Percentiles rank a stretch among this genome's conserved stretches.
These are phyloP conservation scores for Chloroceryle amazona DNA, from an alignment of 2,797 vertebrate genomes.

Conservation along the genomic window DNA sequence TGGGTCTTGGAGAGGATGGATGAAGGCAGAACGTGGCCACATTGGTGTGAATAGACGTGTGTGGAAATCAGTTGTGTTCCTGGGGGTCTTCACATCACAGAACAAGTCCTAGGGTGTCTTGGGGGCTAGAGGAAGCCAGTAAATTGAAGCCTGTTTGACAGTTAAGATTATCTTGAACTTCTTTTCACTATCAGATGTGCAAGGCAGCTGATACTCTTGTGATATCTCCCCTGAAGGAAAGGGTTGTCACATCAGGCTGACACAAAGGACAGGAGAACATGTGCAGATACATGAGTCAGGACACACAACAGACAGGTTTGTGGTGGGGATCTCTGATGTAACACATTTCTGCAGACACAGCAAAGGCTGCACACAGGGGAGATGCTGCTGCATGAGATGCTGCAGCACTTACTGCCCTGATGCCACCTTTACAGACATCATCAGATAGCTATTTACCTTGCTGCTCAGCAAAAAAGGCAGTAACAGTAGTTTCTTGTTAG, in stretches of 20 bases:
- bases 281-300: background rate
- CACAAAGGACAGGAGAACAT: background rate
- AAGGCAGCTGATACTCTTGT: background rate
- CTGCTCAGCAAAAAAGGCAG: background rate
- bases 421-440: background rate
- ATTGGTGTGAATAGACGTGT: rapidly evolving
- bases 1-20: background rate
- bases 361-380: background rate
- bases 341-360: background rate
- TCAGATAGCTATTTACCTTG: background rate
- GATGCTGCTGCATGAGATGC: background rate
- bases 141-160: background rate
- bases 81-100: background rate
- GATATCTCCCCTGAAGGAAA: background rate
- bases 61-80: background rate
- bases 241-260: background rate
- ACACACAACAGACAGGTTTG: background rate
- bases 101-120: background rate
- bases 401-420: background rate
- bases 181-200: background rate
- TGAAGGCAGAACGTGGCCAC: background rate
- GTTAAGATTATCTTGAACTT: background rate
- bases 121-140: background rate
- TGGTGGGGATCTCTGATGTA: background rate
- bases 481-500: background rate